These are phyloP conservation scores for Notamacropus eugenii DNA, from an alignment of 2,797 vertebrate species.

Conservation along the genomic window DNA sequence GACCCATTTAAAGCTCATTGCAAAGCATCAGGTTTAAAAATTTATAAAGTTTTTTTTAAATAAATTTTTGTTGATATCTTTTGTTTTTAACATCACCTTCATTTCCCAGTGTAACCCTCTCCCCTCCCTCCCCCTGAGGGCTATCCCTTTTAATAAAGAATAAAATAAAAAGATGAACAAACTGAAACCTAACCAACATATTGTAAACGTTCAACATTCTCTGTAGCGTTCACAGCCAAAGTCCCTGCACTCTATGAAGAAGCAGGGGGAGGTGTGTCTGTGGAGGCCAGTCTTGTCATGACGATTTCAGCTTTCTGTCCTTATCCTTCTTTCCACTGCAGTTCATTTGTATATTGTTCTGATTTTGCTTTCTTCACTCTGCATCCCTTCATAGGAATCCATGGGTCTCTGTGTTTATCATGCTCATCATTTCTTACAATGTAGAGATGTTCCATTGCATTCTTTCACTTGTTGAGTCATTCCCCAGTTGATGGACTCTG, in stretches of 20 bases:
- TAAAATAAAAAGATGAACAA: background rate
- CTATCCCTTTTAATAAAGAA: background rate
- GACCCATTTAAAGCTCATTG: conserved; percentile 82
- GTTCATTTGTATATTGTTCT: background rate
- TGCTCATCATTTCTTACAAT: background rate
- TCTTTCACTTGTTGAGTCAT: background rate
- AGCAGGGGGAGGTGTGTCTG: background rate
- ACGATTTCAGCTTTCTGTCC: background rate
- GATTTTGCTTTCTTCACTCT: background rate
- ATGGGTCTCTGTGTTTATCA: background rate
- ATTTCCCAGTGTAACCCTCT: background rate
- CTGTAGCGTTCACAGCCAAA: background rate
- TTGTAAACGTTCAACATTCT: background rate
- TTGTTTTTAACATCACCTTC: background rate
- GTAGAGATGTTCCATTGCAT: background rate
- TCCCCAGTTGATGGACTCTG: background rate
- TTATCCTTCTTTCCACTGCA: background rate
- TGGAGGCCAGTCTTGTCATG: background rate
- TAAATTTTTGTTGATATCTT: conserved; percentile 54
- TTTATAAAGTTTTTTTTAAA: conserved; percentile 75
- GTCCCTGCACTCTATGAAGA: background rate
- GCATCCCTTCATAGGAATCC: background rate
- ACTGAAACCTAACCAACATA: background rate
- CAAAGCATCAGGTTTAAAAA: conserved; percentile 82
- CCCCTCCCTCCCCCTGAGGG: background rate